A percentile compares a stretch with the other conserved stretches of the same genome.
These are phyloP conservation scores for Epizoanthus stellaris DNA, from an alignment of 92 coral and sea anemone species.

Conservation along the genomic window DNA sequence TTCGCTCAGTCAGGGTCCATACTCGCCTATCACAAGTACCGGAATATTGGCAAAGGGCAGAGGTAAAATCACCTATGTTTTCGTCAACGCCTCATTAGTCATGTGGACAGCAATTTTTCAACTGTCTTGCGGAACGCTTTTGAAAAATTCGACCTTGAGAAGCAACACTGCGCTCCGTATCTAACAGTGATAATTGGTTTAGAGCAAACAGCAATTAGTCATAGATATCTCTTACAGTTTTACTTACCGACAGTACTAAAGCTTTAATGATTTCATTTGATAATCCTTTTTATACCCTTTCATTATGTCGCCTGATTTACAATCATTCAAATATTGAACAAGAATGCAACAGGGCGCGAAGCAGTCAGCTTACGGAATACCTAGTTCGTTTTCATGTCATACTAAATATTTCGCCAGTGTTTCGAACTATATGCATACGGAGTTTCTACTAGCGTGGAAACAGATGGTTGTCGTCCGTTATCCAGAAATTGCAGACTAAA, in stretches of 20 bases:
- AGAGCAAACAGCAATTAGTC: conserved; percentile 8
- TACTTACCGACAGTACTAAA: neutral
- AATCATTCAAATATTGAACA: neutral
- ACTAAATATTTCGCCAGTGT: too few species aligned
- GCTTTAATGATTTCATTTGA: neutral
- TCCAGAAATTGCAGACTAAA: neutral
- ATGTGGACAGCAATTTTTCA: conserved; percentile 25
- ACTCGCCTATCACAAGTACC: neutral
- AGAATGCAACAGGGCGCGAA: too few species aligned
- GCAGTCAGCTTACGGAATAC: too few species aligned
- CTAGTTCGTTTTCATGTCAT: too few species aligned
- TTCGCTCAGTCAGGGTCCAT: too few species aligned
- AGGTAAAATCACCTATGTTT: neutral
- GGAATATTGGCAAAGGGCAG: neutral
- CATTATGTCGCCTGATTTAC: neutral
- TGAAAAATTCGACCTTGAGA: neutral
- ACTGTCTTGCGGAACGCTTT: conserved; percentile 24
- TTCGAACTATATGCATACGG: too few species aligned
- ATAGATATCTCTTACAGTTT: neutral
- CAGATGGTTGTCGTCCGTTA: conserved; percentile 12
- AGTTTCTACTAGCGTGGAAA: neutral
- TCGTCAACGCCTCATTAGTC: conserved; percentile 5
- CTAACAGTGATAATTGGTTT: conserved; percentile 42
- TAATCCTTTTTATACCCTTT: neutral
- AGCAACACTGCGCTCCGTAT: too few species aligned